phyloP scores from a whole-genome alignment of 2,113 vertebrate species.

The Phaethon lepturus region DNA sequence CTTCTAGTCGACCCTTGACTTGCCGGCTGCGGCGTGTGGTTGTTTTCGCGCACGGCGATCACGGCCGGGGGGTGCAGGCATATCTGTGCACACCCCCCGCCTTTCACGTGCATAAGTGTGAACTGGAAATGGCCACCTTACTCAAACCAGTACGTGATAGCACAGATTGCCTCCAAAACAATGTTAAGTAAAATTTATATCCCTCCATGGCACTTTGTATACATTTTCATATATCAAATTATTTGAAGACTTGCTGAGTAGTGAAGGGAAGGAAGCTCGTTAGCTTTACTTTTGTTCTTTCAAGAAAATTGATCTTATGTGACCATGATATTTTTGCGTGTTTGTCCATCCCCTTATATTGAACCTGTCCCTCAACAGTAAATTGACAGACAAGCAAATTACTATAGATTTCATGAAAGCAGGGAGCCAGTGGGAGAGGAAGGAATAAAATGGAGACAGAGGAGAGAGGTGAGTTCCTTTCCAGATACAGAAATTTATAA shows the following conservation, averaged over 20 bases:
- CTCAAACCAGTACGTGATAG: not conserved
- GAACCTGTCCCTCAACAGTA: not conserved
- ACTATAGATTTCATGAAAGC: not conserved
- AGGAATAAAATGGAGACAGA: not conserved
- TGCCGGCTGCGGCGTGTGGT: not conserved
- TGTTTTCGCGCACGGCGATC: not conserved
- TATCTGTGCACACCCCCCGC: fast-evolving
- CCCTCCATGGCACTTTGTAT: not conserved
- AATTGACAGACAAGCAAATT: not conserved
- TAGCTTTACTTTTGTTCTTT: not conserved
- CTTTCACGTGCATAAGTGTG: not conserved
- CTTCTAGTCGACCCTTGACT: slow-evolving; percentile 12
- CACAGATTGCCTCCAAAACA: not conserved
- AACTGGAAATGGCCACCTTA: not conserved
- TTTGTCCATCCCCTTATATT: not conserved
- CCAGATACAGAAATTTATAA: not conserved
- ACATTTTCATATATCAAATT: not conserved
- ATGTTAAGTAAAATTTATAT: not conserved
- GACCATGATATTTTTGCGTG: fast-evolving
- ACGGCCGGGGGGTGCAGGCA: not conserved
- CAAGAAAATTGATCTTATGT: not conserved
- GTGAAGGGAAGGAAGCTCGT: not conserved
- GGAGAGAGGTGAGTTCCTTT: not conserved
- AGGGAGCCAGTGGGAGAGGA: not conserved
- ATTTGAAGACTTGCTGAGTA: not conserved